Percentiles rank a stretch among this genome's conserved stretches.
Conservation (phyloP, 2,113 vertebrate genomes). For the Carollia perspicillata region DNA sequence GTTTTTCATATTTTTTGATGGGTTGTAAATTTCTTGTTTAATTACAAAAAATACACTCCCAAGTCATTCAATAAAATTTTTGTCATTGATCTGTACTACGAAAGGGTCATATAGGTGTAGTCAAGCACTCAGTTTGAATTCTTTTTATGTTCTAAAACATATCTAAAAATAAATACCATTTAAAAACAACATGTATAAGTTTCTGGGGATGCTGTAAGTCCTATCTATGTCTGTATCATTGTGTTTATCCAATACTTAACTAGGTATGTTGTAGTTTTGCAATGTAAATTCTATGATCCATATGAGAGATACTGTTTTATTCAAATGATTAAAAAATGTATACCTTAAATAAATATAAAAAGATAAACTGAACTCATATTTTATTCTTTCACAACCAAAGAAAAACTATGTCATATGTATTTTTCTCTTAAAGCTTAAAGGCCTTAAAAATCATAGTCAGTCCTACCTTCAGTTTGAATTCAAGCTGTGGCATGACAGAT, state of each 20-base stretch:
- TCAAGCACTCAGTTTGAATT: not conserved
- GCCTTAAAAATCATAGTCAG: not conserved
- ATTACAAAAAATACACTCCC: not conserved
- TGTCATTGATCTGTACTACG: not conserved
- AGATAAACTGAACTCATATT: slow-evolving; percentile 5
- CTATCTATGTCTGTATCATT: not conserved
- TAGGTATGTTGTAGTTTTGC: not conserved
- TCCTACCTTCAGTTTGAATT: slow-evolving; percentile 97
- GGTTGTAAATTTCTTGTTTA: not conserved
- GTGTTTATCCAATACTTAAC: not conserved
- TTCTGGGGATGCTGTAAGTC: not conserved
- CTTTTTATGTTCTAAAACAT: not conserved
- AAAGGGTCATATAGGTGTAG: not conserved
- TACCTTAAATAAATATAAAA: not conserved
- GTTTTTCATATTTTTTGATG: not conserved
- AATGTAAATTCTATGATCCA: not conserved
- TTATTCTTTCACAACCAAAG: not conserved
- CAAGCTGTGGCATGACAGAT: slow-evolving; percentile 98
- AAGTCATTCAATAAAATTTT: not conserved
- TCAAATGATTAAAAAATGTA: not conserved
- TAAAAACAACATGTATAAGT: not conserved
- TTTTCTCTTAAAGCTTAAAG: slow-evolving; percentile 16
- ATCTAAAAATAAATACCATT: not conserved
- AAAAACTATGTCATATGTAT: not conserved
- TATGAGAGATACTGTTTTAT: not conserved